Conservation (phyloP, 2,113 vertebrate genomes). For the Microcebus lehilahytsara region DNA sequence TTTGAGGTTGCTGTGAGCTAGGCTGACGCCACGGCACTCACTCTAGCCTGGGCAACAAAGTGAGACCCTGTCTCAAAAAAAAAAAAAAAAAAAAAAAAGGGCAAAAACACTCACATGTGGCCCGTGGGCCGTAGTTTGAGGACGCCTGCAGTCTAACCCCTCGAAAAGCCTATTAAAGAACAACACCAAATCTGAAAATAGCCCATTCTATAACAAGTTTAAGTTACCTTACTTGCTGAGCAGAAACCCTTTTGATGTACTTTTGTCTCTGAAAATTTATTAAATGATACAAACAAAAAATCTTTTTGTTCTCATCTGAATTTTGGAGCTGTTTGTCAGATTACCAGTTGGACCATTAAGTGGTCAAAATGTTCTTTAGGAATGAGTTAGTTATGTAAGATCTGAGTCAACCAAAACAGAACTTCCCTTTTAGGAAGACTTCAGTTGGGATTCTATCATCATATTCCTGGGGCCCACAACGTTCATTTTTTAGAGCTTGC, state of each 20-base stretch:
- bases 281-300: constrained; percentile 4
- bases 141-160: too few relatives aligned
- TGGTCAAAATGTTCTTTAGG: constrained; percentile 8
- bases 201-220: not conserved
- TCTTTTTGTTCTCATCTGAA: not conserved
- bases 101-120: too few relatives aligned
- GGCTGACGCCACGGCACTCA: too few relatives aligned
- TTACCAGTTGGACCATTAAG: not conserved
- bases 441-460: constrained; percentile 8
- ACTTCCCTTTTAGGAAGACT: constrained; percentile 2
- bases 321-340: constrained; percentile 1
- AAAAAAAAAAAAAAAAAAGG: too few relatives aligned
- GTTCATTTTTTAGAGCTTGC: not conserved
- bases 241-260: not conserved
- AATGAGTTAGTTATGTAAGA: constrained; percentile 7
- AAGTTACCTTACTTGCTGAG: not conserved
- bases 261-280: constrained; percentile 42
- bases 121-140: too few relatives aligned
- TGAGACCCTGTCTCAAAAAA: too few relatives aligned
- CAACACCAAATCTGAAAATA: not conserved
- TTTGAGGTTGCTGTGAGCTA: too few relatives aligned
- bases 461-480: not conserved
- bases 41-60: too few relatives aligned
- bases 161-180: too few relatives aligned
- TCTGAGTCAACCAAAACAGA: not conserved